A percentile compares a stretch with the other conserved stretches of the same genome.
Conservation (phyloP, 1,140 invertebrate species). For the Chironomus striatipennis region DNA sequence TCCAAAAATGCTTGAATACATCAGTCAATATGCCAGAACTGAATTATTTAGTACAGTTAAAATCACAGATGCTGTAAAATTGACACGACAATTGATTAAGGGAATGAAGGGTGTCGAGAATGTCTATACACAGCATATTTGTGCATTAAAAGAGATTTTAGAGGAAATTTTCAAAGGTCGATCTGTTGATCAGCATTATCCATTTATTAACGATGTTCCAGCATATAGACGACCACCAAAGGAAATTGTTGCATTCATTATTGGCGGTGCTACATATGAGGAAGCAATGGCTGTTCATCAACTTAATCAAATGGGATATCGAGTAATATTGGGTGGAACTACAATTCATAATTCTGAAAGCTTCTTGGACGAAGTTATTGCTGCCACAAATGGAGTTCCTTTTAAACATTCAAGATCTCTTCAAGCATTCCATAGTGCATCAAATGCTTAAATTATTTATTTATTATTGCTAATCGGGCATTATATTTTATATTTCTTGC, state of each 20-base stretch:
- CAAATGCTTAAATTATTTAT: not conserved
- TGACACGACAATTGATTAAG: conserved; percentile 86
- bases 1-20: conserved; percentile 67
- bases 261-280: conserved; percentile 96
- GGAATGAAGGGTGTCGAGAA: conserved; percentile 91
- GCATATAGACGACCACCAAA: conserved; percentile 52
- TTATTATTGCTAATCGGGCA: too few species aligned
- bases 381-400: conserved; percentile 45
- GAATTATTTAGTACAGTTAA: conserved; percentile 64
- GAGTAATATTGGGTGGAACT: conserved; percentile 83
- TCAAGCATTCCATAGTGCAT: conserved; percentile 31
- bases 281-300: conserved; percentile 83
- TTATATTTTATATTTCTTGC: not conserved
- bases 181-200: conserved; percentile 72
- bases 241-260: conserved; percentile 89
- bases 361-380: conserved; percentile 63
- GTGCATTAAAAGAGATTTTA: conserved; percentile 72
- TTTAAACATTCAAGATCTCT: conserved; percentile 43
- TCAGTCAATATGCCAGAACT: conserved; percentile 63
- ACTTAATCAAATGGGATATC: conserved; percentile 68
- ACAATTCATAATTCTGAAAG: conserved; percentile 81
- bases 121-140: conserved; percentile 92
- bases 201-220: conserved; percentile 60
- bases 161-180: conserved; percentile 85
- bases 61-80: conserved; percentile 78